Conservation (phyloP, 2,888 invertebrate genomes). For the Salpingus planirostris region DNA sequence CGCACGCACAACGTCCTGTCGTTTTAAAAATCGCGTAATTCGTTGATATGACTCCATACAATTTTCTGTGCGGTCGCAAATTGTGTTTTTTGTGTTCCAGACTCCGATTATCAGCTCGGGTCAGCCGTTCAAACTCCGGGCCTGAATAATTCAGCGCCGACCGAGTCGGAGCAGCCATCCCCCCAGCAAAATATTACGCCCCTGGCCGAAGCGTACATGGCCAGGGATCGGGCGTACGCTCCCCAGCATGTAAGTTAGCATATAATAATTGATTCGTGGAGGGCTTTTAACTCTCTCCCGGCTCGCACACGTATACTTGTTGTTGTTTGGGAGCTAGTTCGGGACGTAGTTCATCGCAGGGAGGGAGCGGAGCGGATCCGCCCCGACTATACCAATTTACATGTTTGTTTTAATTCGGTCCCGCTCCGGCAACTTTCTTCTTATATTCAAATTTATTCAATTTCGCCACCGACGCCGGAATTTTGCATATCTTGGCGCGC, state of each 20-base stretch:
- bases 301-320: constrained; percentile 9
- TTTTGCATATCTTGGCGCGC: constrained; percentile 19
- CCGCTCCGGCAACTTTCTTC: constrained; percentile 16
- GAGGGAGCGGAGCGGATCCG: too few species aligned
- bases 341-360: constrained; percentile 9
- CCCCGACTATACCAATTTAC: constrained; percentile 12
- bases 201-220: constrained; percentile 39
- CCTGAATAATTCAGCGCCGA: constrained; percentile 38
- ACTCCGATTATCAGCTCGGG: constrained; percentile 65
- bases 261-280: constrained; percentile 24
- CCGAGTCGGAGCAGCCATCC: constrained; percentile 28
- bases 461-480: too few species aligned
- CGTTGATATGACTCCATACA: too few species aligned
- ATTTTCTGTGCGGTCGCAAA: too few species aligned
- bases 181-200: constrained; percentile 30
- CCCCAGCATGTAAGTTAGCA: constrained; percentile 38
- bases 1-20: too few species aligned
- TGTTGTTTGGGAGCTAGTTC: constrained; percentile 14
- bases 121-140: constrained; percentile 61
- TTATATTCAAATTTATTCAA: constrained; percentile 18
- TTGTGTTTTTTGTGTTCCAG: constrained; percentile 36
- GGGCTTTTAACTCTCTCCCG: constrained; percentile 13
- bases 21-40: too few species aligned
- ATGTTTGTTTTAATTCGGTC: constrained; percentile 17
- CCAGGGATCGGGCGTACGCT: constrained; percentile 35